Conservation (phyloP, 2,113 vertebrate species). For the Capricornis sumatraensis region DNA sequence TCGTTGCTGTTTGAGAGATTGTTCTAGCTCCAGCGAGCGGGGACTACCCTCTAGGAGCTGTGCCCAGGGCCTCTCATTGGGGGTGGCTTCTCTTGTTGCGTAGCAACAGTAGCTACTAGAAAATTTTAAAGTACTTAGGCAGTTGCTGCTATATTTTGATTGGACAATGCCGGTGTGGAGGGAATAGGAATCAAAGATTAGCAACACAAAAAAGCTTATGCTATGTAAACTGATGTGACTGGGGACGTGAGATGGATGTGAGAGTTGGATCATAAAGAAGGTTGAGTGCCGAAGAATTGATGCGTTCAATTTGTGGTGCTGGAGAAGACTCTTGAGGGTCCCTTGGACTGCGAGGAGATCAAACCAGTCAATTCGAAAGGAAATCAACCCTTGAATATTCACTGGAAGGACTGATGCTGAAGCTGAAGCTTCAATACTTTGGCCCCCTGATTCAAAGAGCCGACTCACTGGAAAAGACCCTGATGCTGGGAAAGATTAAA, state of each 20-base stretch:
- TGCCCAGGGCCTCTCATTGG: rapidly evolving
- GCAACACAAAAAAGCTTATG: not conserved
- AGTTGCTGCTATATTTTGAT: not conserved
- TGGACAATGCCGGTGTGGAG: not conserved
- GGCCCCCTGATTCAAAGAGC: not conserved
- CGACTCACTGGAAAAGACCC: not conserved
- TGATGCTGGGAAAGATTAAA: not conserved
- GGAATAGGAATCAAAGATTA: not conserved
- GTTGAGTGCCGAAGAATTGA: not conserved
- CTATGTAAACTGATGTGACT: not conserved
- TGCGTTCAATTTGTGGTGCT: not conserved
- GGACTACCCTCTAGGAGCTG: not conserved
- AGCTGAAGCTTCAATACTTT: not conserved
- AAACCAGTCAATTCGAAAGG: not conserved
- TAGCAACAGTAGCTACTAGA: not conserved
- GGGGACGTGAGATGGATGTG: not conserved
- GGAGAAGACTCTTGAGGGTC: not conserved
- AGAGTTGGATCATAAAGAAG: not conserved
- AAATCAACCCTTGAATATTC: not conserved
- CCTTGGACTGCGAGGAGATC: not conserved
- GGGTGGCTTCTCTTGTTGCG: not conserved
- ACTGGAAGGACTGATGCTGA: not conserved
- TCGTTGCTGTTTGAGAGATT: not conserved
- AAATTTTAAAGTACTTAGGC: not conserved
- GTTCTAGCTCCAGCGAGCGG: not conserved